Conservation (phyloP, 2,113 vertebrate genomes). For the Pandion haliaetus region DNA sequence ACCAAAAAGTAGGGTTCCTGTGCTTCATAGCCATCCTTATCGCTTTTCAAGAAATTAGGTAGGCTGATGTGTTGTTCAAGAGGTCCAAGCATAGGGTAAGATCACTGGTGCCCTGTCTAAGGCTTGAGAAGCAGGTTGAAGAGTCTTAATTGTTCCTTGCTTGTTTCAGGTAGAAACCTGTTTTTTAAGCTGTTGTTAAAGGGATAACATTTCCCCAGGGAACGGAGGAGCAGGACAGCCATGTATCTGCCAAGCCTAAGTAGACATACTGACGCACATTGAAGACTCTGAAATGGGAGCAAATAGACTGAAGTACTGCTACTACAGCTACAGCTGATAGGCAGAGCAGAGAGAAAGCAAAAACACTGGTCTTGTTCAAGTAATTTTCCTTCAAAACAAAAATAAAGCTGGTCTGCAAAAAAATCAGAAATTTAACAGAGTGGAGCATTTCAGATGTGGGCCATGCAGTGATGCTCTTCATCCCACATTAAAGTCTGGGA, state of each 20-base stretch:
- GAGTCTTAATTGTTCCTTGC: background rate
- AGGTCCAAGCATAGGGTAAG: background rate
- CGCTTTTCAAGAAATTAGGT: background rate
- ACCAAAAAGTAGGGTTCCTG: background rate
- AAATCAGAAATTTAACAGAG: background rate
- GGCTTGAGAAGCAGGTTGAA: background rate
- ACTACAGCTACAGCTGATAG: background rate
- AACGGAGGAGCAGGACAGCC: background rate
- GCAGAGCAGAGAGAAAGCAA: background rate
- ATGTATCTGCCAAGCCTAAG: background rate
- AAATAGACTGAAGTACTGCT: background rate
- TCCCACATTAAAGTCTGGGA: background rate
- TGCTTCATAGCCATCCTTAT: background rate
- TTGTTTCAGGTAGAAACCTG: background rate
- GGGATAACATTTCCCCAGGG: background rate
- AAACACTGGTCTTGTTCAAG: background rate
- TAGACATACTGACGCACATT: fast-evolving
- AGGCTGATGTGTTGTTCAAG: background rate
- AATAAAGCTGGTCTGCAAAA: background rate
- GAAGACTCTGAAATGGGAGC: background rate
- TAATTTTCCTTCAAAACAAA: background rate
- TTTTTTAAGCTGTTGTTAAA: background rate
- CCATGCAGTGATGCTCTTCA: background rate
- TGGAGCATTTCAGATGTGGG: background rate
- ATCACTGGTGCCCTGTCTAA: background rate